These are phyloP conservation scores for Xanthia togata DNA, from an alignment of 2,888 invertebrate genomes.

Conservation along the genomic window DNA sequence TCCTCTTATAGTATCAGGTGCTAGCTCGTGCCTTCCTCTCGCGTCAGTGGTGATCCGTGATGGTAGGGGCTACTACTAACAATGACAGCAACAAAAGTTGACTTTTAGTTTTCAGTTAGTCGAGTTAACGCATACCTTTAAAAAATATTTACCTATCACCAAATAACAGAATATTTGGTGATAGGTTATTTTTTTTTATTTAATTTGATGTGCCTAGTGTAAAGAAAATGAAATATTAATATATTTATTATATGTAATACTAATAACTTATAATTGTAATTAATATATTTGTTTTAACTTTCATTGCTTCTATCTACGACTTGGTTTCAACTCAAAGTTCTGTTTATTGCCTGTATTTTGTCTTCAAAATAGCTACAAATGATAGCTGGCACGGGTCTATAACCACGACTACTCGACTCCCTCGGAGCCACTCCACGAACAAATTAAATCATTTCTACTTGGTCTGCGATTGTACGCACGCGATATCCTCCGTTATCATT, in stretches of 20 bases:
- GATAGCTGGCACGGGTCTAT: slow-evolving; percentile 64
- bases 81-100: background rate
- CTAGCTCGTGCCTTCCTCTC: background rate
- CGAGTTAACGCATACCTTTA: background rate
- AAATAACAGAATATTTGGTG: no score
- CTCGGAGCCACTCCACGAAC: slow-evolving; percentile 79
- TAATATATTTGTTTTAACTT: background rate
- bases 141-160: background rate
- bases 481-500: slow-evolving; percentile 77
- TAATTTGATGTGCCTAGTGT: no score
- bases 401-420: slow-evolving; percentile 71
- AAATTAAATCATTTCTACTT: slow-evolving; percentile 89
- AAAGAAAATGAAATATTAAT: background rate
- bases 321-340: slow-evolving; percentile 38
- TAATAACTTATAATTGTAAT: background rate
- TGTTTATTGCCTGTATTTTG: slow-evolving; percentile 52
- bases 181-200: no score
- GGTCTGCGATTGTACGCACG: slow-evolving; percentile 83
- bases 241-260: no score
- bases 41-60: background rate
- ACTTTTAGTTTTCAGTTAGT: background rate
- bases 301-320: no score
- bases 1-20: background rate
- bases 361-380: slow-evolving; percentile 63
- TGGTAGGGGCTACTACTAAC: background rate